phyloP scores from a whole-genome alignment of 2,113 vertebrate species.

The Charadrius vociferus region DNA sequence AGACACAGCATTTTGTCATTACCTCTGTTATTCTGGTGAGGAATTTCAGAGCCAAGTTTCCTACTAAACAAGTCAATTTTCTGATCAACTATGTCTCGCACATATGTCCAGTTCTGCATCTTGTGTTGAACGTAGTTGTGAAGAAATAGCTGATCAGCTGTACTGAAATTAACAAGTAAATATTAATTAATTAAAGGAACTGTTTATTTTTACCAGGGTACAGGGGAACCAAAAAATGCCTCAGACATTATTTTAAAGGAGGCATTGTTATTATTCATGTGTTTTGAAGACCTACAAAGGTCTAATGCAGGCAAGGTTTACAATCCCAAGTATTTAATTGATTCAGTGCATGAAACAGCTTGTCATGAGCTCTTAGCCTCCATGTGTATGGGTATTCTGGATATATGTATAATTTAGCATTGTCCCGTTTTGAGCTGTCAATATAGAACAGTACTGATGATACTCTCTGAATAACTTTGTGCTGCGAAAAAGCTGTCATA shows the following conservation, averaged over 20 bases:
- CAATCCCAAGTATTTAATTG: neutral
- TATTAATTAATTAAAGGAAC: neutral
- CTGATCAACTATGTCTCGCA: neutral
- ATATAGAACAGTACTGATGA: neutral
- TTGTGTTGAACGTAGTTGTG: neutral
- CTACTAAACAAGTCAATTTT: neutral
- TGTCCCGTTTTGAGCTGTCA: neutral
- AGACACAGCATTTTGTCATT: neutral
- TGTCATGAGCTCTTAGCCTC: neutral
- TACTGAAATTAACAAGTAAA: no score
- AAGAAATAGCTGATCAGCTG: neutral
- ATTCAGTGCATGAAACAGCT: neutral
- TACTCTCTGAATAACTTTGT: neutral
- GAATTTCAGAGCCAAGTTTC: neutral
- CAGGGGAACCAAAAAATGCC: neutral
- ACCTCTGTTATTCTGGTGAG: neutral
- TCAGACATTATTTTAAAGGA: neutral
- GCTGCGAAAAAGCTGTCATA: neutral
- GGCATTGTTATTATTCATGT: neutral
- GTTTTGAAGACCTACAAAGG: neutral
- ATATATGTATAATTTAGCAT: neutral
- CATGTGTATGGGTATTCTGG: neutral
- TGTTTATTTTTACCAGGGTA: neutral
- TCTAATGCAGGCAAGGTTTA: neutral
- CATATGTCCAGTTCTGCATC: neutral